These are phyloP conservation scores for Percina caprodes DNA, from an alignment of 2,113 vertebrate genomes.

Conservation along the genomic window DNA sequence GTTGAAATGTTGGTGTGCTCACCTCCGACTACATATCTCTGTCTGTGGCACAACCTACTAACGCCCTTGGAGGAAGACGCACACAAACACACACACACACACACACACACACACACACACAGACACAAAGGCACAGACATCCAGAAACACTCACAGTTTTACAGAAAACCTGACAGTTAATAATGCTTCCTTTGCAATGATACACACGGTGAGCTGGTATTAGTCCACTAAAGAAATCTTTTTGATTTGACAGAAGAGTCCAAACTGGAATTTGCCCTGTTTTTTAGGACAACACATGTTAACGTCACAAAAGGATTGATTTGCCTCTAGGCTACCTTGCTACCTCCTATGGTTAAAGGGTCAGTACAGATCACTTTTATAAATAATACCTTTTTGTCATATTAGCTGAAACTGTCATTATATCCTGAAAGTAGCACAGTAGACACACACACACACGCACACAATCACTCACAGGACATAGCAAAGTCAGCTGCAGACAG, in stretches of 20 bases:
- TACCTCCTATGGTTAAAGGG: no score
- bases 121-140: background rate
- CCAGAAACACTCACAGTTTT: background rate
- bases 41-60: constrained; percentile 57
- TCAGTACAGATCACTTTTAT: no score
- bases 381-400: no score
- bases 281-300: no score
- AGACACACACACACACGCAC: background rate
- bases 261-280: no score
- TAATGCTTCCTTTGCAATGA: background rate
- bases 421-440: no score
- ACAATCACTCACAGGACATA: constrained; percentile 47
- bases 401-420: no score
- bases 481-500: constrained; percentile 68
- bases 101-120: background rate
- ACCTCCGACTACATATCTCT: constrained; percentile 61
- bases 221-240: no score
- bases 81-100: constrained; percentile 20
- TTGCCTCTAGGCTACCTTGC: no score
- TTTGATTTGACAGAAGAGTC: no score
- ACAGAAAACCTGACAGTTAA: constrained; percentile 8
- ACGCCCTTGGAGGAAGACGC: constrained; percentile 55
- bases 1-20: constrained; percentile 62
- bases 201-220: background rate
- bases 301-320: no score